Evolutionary conservation across 2,888 invertebrate genomes (phyloP).

Genomic region (Tenthredo notha): DNA sequence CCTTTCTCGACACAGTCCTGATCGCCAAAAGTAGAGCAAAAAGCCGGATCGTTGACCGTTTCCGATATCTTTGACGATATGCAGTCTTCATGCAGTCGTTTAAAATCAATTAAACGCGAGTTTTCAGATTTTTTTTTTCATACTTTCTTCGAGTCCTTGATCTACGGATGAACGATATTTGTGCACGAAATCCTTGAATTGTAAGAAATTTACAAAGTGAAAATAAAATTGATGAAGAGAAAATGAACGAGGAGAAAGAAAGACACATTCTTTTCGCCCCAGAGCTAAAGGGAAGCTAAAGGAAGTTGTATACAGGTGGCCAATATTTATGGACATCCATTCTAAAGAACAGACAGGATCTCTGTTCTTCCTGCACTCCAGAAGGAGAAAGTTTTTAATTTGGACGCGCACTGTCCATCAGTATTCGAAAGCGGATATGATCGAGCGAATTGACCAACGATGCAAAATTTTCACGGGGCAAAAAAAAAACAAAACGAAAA

Average conservation of each 20-base stretch:
- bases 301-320: too few species aligned
- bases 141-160: not conserved
- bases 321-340: conserved; percentile 7
- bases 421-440: conserved; percentile 42
- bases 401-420: conserved; percentile 22
- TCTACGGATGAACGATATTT: not conserved
- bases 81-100: not conserved
- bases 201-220: not conserved
- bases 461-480: not conserved
- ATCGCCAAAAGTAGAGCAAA: conserved; percentile 52
- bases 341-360: not conserved
- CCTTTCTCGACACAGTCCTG: conserved; percentile 38
- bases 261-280: not conserved
- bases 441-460: not conserved
- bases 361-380: not conserved
- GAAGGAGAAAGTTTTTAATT: conserved; percentile 43
- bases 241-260: not conserved
- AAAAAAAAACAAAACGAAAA: not conserved
- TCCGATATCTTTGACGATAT: not conserved
- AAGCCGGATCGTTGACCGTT: conserved; percentile 23
- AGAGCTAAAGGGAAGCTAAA: conserved; percentile 9
- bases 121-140: not conserved
- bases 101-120: not conserved
- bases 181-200: not conserved
- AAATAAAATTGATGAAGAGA: not conserved